A percentile compares a stretch with the other conserved stretches of the same genome.
phyloP scores from a whole-genome alignment of 2,113 vertebrate species.

The Amazona vittata region DNA sequence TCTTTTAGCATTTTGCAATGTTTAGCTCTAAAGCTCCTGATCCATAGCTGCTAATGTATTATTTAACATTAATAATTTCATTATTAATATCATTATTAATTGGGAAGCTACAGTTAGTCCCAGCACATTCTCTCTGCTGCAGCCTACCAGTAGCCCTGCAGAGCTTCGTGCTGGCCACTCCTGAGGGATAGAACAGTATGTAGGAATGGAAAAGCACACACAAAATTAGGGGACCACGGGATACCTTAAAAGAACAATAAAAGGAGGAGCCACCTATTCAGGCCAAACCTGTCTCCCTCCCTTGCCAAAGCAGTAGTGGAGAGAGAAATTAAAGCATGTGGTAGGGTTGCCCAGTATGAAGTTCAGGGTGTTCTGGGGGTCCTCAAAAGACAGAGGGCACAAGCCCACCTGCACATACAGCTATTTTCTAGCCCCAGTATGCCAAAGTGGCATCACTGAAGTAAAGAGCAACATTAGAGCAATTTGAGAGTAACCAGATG shows the following conservation, averaged over 20 bases:
- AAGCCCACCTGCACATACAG: background rate
- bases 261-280: background rate
- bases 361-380: background rate
- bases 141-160: background rate
- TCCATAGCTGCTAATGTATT: background rate
- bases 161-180: rapidly evolving
- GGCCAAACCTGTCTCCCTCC: background rate
- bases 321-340: rapidly evolving
- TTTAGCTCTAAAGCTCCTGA: background rate
- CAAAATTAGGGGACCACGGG: background rate
- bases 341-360: rapidly evolving
- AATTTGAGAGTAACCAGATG: rapidly evolving
- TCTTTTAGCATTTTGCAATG: background rate
- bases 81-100: background rate
- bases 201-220: background rate
- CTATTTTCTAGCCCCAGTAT: rapidly evolving
- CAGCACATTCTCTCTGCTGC: background rate
- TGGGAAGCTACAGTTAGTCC: background rate
- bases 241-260: background rate
- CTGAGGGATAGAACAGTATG: rapidly evolving
- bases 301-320: background rate
- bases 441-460: background rate
- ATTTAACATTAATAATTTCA: background rate
- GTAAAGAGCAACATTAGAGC: background rate
- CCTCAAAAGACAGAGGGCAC: background rate